phyloP scores from a whole-genome alignment of 2,888 invertebrate genomes.

The Caenorhabditis sulstoni region DNA sequence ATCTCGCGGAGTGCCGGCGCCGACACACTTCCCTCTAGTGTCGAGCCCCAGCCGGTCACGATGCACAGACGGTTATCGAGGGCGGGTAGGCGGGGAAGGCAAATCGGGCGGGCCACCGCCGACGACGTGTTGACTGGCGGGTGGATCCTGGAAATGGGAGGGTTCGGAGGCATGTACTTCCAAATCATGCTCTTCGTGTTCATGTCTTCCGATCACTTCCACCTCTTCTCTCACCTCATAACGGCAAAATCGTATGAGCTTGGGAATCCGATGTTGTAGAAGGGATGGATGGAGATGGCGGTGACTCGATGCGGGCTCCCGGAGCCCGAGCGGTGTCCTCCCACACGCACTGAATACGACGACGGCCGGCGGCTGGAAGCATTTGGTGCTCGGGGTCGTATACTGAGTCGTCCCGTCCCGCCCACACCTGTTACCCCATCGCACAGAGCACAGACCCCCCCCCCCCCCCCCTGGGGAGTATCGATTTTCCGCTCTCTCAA shows the following conservation, averaged over 20 bases:
- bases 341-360: slow-evolving; percentile 66
- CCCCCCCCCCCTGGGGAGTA: too few species aligned
- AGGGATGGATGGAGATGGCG: slow-evolving; percentile 63
- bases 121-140: slow-evolving; percentile 63
- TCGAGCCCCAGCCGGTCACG: slow-evolving; percentile 75
- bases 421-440: too few species aligned
- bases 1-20: slow-evolving; percentile 70
- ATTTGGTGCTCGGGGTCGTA: background rate
- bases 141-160: slow-evolving; percentile 51
- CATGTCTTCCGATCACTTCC: too few species aligned
- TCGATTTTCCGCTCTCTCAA: background rate
- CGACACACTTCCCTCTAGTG: slow-evolving; percentile 64
- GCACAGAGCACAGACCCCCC: too few species aligned
- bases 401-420: too few species aligned
- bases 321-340: slow-evolving; percentile 68
- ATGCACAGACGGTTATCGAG: slow-evolving; percentile 69
- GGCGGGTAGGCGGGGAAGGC: slow-evolving; percentile 65
- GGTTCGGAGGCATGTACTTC: too few species aligned
- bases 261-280: slow-evolving; percentile 66
- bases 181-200: too few species aligned
- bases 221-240: slow-evolving; percentile 54
- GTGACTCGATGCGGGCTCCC: slow-evolving; percentile 61
- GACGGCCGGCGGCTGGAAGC: slow-evolving; percentile 64
- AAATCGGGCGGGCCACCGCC: slow-evolving; percentile 61
- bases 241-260: slow-evolving; percentile 67